Evolutionary conservation across 2,113 vertebrate genomes (phyloP).

Genomic region (Psilopogon haemacephalus): DNA sequence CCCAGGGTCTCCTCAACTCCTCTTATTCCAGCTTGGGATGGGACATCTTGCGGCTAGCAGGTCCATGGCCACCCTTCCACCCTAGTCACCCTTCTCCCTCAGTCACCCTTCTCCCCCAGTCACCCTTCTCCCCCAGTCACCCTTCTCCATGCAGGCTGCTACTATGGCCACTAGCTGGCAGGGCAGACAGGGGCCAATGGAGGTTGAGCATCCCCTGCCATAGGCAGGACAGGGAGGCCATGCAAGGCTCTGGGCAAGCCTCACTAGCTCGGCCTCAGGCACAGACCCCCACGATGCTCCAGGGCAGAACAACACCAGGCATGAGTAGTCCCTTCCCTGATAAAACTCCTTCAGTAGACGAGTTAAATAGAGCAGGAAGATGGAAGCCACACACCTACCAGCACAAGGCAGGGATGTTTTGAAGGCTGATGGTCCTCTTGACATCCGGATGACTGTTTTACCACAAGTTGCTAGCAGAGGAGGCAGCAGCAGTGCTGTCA

Average conservation of each 20-base stretch:
- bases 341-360: neutral
- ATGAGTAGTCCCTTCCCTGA: neutral
- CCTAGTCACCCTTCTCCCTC: neutral
- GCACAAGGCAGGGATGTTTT: neutral
- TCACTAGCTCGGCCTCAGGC: neutral
- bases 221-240: accelerated
- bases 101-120: neutral
- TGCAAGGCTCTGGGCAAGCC: accelerated
- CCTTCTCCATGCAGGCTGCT: neutral
- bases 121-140: neutral
- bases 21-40: neutral
- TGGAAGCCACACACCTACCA: accelerated
- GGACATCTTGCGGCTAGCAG: neutral
- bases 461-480: neutral
- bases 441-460: neutral
- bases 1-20: neutral
- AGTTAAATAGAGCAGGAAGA: neutral
- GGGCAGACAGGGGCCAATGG: neutral
- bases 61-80: too few species aligned
- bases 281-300: neutral
- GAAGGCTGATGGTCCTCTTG: neutral
- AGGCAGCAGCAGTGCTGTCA: neutral
- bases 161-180: neutral
- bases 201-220: neutral
- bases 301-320: neutral